Conservation (phyloP, 2,888 invertebrate genomes). For the Nemurella pictetii region DNA sequence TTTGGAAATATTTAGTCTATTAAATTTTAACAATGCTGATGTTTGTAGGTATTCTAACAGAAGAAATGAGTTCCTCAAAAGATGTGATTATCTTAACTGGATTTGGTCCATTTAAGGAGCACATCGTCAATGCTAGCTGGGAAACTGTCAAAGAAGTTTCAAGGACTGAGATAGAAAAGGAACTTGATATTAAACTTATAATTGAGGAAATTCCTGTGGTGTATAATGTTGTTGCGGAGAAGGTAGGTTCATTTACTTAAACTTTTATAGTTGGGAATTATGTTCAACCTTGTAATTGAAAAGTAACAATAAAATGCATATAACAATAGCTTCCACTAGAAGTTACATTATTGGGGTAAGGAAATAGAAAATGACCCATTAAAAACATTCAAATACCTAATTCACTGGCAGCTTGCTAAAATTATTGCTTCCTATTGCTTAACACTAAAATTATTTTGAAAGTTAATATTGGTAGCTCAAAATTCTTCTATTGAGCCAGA, state of each 20-base stretch:
- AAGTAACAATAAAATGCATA: too few species aligned
- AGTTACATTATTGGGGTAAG: too few species aligned
- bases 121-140: conserved; percentile 81
- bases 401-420: neutral
- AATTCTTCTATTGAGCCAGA: neutral
- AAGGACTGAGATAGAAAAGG: conserved; percentile 57
- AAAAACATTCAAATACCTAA: neutral
- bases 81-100: conserved; percentile 64
- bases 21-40: too few species aligned
- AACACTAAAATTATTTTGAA: neutral
- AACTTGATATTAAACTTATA: conserved; percentile 58
- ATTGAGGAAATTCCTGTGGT: conserved; percentile 69
- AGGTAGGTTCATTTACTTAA: too few species aligned
- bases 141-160: conserved; percentile 69
- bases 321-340: neutral
- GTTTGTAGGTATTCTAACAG: neutral
- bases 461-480: neutral
- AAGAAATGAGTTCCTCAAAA: neutral
- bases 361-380: too few species aligned
- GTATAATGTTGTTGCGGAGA: conserved; percentile 67
- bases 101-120: conserved; percentile 76
- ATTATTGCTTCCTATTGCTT: neutral
- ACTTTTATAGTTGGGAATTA: neutral
- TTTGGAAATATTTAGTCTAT: too few species aligned
- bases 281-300: too few species aligned